Evolutionary conservation across 2,113 vertebrate species (phyloP).

Genomic region (Melospiza melodia): DNA sequence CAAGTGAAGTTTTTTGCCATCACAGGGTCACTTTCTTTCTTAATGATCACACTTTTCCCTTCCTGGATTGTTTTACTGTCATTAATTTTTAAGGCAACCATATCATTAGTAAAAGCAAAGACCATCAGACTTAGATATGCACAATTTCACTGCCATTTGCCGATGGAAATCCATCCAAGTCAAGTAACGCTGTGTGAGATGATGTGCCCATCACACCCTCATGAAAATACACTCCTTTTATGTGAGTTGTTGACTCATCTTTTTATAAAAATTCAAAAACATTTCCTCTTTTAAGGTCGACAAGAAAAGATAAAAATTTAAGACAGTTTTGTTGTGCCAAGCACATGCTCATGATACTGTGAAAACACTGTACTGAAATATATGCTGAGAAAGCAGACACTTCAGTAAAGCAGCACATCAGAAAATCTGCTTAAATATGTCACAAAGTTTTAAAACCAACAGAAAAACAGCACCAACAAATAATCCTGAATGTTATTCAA

Average conservation of each 20-base stretch:
- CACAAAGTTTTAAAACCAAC: constrained; percentile 22
- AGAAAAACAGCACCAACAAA: neutral
- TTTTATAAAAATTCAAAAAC: neutral
- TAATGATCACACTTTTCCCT: neutral
- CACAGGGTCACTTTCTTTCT: neutral
- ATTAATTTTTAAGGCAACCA: neutral
- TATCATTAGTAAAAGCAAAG: neutral
- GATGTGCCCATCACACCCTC: neutral
- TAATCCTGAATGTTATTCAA: neutral
- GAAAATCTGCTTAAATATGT: constrained; percentile 24
- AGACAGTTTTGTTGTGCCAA: neutral
- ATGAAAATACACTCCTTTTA: neutral
- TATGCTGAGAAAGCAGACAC: neutral
- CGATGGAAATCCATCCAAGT: neutral
- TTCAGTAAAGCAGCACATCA: neutral
- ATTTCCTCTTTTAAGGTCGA: neutral
- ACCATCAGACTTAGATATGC: neutral
- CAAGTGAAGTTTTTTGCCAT: neutral
- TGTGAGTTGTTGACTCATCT: neutral
- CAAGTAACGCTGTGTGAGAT: neutral
- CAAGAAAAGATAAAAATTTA: neutral
- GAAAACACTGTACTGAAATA: neutral
- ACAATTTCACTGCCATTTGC: neutral
- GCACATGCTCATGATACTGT: neutral
- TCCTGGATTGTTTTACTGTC: neutral